A percentile compares a stretch with the other conserved stretches of the same genome.
Conservation (phyloP, 2,888 invertebrate species). For the Tipula unca region DNA sequence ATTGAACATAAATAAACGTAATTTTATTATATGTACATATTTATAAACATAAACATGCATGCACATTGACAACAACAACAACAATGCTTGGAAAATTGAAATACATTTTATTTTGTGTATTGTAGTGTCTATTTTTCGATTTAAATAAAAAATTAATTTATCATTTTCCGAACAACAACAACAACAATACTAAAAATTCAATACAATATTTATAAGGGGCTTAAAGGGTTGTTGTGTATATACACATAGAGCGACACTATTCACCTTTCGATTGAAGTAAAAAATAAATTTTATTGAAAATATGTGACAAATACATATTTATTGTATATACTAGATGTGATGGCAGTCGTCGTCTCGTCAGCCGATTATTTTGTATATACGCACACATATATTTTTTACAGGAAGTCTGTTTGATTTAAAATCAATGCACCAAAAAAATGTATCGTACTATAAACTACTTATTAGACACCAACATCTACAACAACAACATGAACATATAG, state of each 20-base stretch:
- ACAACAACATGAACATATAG: neutral
- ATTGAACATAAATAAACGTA: constrained; percentile 14
- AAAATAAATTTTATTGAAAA: neutral
- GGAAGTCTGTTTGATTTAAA: neutral
- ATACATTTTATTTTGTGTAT: constrained; percentile 3
- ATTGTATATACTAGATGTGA: neutral
- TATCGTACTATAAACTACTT: neutral
- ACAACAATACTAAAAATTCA: neutral
- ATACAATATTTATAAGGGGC: neutral
- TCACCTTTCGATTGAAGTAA: neutral
- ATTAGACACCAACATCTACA: neutral
- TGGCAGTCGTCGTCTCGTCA: neutral
- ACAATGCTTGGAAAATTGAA: neutral
- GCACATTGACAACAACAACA: neutral
- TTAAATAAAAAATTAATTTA: neutral
- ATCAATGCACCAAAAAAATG: neutral
- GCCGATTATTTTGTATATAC: neutral
- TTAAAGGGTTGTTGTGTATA: neutral
- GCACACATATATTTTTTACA: neutral
- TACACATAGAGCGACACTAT: neutral
- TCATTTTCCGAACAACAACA: neutral
- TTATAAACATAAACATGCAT: neutral
- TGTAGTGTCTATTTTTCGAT: neutral
- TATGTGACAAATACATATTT: neutral
- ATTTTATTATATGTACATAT: neutral